phyloP scores from a whole-genome alignment of 2,888 invertebrate species.

The Netelia inedita region DNA sequence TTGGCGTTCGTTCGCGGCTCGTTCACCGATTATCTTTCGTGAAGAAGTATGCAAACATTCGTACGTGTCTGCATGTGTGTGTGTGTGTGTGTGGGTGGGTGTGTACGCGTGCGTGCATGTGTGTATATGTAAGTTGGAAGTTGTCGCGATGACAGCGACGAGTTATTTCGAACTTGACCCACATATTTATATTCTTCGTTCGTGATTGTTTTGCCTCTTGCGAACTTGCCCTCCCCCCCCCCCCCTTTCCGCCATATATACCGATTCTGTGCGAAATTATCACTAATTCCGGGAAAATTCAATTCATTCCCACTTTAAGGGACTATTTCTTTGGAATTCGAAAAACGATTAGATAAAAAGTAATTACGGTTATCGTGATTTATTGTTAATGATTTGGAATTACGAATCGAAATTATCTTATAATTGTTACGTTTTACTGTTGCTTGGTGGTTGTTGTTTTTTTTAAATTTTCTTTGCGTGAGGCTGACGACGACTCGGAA shows the following conservation, averaged over 20 bases:
- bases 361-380: no score
- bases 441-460: no score
- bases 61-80: no score
- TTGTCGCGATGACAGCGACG: conserved; percentile 65
- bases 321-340: no score
- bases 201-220: neutral
- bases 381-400: no score
- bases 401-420: no score
- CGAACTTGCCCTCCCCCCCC: neutral
- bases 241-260: no score
- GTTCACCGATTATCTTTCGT: conserved; percentile 64
- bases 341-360: no score
- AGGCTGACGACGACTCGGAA: no score
- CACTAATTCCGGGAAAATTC: neutral
- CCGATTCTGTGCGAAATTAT: conserved; percentile 11
- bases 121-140: conserved; percentile 38
- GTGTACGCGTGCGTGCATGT: conserved; percentile 17
- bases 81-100: conserved; percentile 10
- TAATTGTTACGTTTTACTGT: no score
- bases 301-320: neutral
- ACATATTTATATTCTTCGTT: conserved; percentile 66
- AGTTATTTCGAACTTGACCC: conserved; percentile 81
- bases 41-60: conserved; percentile 37
- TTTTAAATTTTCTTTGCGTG: no score
- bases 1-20: conserved; percentile 63